These are phyloP conservation scores for Aselliscus stoliczkanus DNA, from an alignment of 2,797 vertebrate species.

Conservation along the genomic window DNA sequence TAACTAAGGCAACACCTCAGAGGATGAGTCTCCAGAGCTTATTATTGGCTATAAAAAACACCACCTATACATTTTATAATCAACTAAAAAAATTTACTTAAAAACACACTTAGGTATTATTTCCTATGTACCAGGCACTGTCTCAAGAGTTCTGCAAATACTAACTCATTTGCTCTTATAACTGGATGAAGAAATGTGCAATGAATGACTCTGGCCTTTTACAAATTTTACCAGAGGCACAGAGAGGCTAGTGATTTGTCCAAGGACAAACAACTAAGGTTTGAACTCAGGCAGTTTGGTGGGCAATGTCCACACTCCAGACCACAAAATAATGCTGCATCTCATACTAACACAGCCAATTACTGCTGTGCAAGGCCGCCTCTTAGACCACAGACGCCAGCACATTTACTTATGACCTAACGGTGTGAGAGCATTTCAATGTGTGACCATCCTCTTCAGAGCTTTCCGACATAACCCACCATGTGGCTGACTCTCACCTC, in stretches of 20 bases:
- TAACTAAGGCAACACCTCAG: neutral
- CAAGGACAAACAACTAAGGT: neutral
- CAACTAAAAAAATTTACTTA: too few species aligned
- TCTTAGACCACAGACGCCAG: neutral
- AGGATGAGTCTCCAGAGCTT: neutral
- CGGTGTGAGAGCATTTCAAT: fast-evolving
- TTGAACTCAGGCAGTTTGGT: neutral
- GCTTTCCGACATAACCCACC: neutral
- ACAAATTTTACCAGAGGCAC: neutral
- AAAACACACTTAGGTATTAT: neutral
- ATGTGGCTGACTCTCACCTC: fast-evolving
- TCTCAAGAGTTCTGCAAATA: neutral
- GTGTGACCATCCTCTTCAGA: fast-evolving
- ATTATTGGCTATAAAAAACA: neutral
- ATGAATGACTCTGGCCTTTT: neutral
- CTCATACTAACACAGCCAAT: neutral
- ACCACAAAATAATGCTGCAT: neutral
- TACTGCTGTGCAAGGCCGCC: neutral
- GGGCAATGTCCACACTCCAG: neutral
- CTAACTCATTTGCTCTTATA: neutral
- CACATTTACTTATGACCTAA: neutral
- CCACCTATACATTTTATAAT: too few species aligned
- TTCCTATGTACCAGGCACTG: neutral
- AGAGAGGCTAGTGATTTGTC: neutral
- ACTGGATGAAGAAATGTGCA: neutral